Base-by-base conservation (phyloP, 1,140 invertebrate species). In the Melitaea cinxia region DNA sequence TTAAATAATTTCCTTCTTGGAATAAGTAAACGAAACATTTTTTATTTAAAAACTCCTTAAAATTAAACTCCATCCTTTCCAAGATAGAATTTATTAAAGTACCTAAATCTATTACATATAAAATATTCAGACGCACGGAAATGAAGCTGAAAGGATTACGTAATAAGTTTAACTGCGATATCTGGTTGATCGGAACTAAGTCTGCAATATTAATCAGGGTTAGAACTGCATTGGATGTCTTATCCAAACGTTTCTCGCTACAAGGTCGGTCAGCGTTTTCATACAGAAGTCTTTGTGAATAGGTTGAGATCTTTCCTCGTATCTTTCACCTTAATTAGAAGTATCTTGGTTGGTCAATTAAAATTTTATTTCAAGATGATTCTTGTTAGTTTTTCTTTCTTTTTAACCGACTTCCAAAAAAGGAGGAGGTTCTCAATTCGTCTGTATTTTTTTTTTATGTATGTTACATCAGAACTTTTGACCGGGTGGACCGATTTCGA, bases 151-250 rank as follows among this genome's bases (percentile, higher is more conserved):
- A 67, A 56, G 58, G 65, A 45, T 67, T 67, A 62, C 58, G 58
- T 61, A 67, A 67, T 67, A 50, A 59, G 52, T 61, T 67, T 55
- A 67, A 67, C 52, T 49, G 57, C 65, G 61, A 67, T 47, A 47
- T 61, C 52, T 61, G 24, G 28, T 35, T 15, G 39, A 60, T 55
- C 39, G 65, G 63, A 65, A 58, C 42, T 57, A 42, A 42, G 63
- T 42, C 65, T 67, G 65, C 65, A 67, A 67, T 67, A 67, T 67
- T 67, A 61, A 67, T 61, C 49, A 67, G 42, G 10, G 21, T 42
- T 57, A 28, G 26, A 47, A 24, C 23, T 45, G 37, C 37, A 56
- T 61, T 49, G 65, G 49, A 60, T 67, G 47, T 26, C 49, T 50
- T 52, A 52, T 42, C 37, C 37, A 5, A 15, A 4, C 15, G 37